Percentiles rank a stretch among this genome's conserved stretches.
phyloP scores from a whole-genome alignment of 2,888 invertebrate species.

The Dascillus cervinus region DNA sequence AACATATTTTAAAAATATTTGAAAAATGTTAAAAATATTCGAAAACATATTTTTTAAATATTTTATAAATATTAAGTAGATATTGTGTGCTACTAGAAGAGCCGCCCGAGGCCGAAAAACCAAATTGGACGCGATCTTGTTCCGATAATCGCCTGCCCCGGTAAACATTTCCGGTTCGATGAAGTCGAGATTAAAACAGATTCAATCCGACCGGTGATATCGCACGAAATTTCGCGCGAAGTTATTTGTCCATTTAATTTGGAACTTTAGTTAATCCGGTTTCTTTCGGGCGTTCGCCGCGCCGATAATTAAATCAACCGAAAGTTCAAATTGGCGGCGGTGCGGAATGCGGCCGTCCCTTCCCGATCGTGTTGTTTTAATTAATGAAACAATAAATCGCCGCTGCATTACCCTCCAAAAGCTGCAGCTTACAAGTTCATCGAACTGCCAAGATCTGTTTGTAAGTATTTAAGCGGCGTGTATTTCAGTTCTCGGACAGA shows the following conservation, averaged over 20 bases:
- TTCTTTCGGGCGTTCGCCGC: constrained; percentile 6
- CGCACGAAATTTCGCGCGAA: constrained; percentile 4
- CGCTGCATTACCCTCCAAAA: constrained; percentile 3
- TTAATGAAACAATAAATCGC: constrained; percentile 4
- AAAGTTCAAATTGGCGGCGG: constrained; percentile 8
- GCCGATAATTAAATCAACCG: constrained; percentile 4
- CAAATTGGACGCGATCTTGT: too few species aligned
- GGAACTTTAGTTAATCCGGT: constrained; percentile 7
- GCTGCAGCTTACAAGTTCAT: constrained; percentile 7
- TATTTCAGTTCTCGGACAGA: constrained; percentile 20
- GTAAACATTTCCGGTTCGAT: too few species aligned
- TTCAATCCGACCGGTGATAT: too few species aligned
- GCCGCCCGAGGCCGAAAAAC: too few species aligned
- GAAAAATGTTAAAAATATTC: too few species aligned
- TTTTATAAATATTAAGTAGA: too few species aligned
- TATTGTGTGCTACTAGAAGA: too few species aligned
- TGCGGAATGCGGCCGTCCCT: constrained; percentile 1
- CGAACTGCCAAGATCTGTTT: constrained; percentile 8
- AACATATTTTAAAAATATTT: too few species aligned
- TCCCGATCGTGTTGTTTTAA: constrained; percentile 3
- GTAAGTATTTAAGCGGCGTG: constrained; percentile 18
- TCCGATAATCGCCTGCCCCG: too few species aligned
- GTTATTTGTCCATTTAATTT: constrained; percentile 5
- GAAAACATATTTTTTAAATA: too few species aligned
- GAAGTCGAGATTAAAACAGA: too few species aligned